A percentile compares a stretch with the other conserved stretches of the same genome.
Evolutionary conservation across 2,797 vertebrate genomes (phyloP).

Genomic region (Spinibarbus caldwelli): DNA sequence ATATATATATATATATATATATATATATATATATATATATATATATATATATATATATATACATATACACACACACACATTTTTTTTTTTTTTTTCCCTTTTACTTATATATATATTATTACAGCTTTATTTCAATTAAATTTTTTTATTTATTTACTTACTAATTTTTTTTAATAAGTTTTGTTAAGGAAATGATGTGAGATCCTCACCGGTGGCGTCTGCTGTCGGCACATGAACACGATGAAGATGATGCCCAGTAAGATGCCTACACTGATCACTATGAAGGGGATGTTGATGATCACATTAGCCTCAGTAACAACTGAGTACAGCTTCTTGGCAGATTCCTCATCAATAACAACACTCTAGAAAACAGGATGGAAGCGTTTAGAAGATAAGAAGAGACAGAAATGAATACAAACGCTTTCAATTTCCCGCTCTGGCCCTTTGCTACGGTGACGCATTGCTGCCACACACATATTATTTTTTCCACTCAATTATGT

Average conservation of each 20-base stretch:
- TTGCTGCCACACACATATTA: too few relatives aligned
- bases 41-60: too few relatives aligned
- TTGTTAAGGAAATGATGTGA: neutral
- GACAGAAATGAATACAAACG: neutral
- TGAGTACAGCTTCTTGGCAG: constrained; percentile 75
- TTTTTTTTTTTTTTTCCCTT: too few relatives aligned
- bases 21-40: too few relatives aligned
- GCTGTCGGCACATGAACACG: constrained; percentile 81
- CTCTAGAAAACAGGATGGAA: constrained; percentile 75
- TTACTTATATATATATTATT: neutral
- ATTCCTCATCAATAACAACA: constrained; percentile 84
- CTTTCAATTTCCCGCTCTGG: neutral
- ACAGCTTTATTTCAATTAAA: neutral
- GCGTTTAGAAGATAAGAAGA: neutral
- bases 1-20: too few relatives aligned
- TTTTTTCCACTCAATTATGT: too few relatives aligned
- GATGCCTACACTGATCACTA: constrained; percentile 88
- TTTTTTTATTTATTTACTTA: too few relatives aligned
- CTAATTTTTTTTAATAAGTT: neutral
- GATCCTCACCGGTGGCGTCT: constrained; percentile 79
- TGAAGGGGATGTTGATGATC: constrained; percentile 87
- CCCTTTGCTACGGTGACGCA: too few relatives aligned
- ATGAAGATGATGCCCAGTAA: constrained; percentile 84
- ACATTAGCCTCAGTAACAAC: constrained; percentile 74
- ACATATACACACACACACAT: too few relatives aligned